Percentiles rank a stretch among this genome's conserved stretches.
Evolutionary conservation across 1,140 invertebrate species (phyloP).

Genomic region (Mesaphorura yosii): DNA sequence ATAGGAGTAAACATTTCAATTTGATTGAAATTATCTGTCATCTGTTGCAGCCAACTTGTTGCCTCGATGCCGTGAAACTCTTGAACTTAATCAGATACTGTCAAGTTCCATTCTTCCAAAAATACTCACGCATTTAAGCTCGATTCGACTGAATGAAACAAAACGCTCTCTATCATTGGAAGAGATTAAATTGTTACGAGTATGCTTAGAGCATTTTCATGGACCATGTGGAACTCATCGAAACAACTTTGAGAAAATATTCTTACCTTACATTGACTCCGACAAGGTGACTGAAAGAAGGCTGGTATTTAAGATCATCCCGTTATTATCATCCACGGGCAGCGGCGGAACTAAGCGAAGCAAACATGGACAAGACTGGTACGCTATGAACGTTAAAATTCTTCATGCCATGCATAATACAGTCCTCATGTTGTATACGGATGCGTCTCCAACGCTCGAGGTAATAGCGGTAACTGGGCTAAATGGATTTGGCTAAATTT

Average conservation of each 20-base stretch:
- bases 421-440: constrained; percentile 6
- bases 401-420: constrained; percentile 6
- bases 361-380: constrained; percentile 27
- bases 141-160: constrained; percentile 3
- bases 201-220: constrained; percentile 21
- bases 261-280: constrained; percentile 15
- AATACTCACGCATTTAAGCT: constrained; percentile 8
- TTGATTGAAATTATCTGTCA: too few relatives aligned
- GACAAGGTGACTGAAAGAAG: background rate
- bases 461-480: constrained; percentile 10
- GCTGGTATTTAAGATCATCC: constrained; percentile 8
- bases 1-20: too few relatives aligned
- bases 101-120: constrained; percentile 20
- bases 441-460: constrained; percentile 17
- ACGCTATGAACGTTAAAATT: constrained; percentile 19
- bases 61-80: constrained; percentile 13
- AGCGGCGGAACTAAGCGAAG: constrained; percentile 24
- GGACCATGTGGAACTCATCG: constrained; percentile 24
- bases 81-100: constrained; percentile 17
- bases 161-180: constrained; percentile 1
- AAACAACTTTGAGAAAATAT: constrained; percentile 21
- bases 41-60: constrained; percentile 15
- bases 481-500: background rate
- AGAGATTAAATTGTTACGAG: constrained; percentile 13
- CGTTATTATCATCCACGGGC: constrained; percentile 21